Conservation (phyloP, 2,888 invertebrate genomes). For the Adelognathus sp. region DNA sequence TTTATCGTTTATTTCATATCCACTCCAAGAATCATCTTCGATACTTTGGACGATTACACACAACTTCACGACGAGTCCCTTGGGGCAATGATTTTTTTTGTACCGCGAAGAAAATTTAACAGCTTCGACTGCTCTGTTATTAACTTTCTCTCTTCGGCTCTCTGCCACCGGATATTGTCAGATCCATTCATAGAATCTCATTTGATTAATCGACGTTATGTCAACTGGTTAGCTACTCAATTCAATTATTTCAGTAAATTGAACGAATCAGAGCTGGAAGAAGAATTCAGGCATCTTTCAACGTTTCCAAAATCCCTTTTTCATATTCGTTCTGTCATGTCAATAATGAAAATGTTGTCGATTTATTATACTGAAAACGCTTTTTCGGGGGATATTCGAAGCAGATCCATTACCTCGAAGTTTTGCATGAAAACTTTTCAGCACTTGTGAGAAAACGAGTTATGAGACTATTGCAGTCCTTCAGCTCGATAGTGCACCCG, state of each 20-base stretch:
- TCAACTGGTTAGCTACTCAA: neutral
- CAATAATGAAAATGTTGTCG: neutral
- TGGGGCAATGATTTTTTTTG: neutral
- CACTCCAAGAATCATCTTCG: neutral
- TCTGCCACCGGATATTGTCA: neutral
- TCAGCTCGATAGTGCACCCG: neutral
- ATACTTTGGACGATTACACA: neutral
- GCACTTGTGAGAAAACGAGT: neutral
- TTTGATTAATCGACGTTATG: neutral
- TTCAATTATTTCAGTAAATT: neutral
- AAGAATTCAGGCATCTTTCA: too few species aligned
- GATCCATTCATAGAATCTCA: neutral
- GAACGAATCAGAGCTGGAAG: too few species aligned
- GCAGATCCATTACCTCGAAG: neutral
- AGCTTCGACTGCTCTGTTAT: neutral
- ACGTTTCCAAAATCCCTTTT: too few species aligned
- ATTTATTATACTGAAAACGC: neutral
- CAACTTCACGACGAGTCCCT: neutral
- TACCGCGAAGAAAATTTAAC: constrained; percentile 4
- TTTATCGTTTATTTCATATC: neutral
- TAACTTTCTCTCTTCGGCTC: constrained; percentile 6
- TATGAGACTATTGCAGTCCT: neutral
- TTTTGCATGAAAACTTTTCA: neutral
- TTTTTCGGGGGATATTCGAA: neutral
- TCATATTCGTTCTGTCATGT: too few species aligned